Percentiles rank a stretch among this genome's conserved stretches.
Conservation (phyloP, 2,888 invertebrate genomes). For the Melangyna quadrimaculata region DNA sequence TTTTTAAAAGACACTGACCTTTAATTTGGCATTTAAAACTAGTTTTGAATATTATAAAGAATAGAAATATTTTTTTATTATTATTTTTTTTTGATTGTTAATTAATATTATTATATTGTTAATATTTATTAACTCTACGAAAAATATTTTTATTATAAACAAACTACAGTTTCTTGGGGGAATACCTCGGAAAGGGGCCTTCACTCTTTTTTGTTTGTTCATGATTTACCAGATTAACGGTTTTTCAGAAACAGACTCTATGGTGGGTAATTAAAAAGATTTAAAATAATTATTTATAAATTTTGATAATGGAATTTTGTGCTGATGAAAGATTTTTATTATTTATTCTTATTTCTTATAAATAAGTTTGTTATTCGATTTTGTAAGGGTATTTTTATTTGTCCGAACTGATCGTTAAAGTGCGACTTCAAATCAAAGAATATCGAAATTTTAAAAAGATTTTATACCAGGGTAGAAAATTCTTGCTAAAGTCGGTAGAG, state of each 20-base stretch:
- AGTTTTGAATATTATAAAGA: background rate
- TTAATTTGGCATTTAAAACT: constrained; percentile 48
- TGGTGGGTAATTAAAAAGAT: background rate
- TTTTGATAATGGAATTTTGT: too few species aligned
- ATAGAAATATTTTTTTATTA: background rate
- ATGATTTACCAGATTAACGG: background rate
- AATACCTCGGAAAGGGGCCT: background rate
- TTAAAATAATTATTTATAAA: too few species aligned
- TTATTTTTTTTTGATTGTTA: too few species aligned
- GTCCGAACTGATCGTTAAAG: too few species aligned
- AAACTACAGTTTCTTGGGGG: background rate
- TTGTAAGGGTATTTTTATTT: too few species aligned
- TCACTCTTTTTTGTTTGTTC: background rate
- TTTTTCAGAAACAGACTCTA: background rate
- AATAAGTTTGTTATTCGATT: background rate
- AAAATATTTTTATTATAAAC: background rate
- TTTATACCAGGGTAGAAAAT: too few species aligned
- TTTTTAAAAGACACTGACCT: constrained; percentile 59
- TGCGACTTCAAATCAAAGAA: too few species aligned
- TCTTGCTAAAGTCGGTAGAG: too few species aligned
- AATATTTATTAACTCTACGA: background rate
- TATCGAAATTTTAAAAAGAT: too few species aligned
- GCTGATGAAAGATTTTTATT: background rate
- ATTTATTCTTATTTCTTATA: background rate
- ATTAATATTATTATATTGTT: background rate